Evolutionary conservation across 2,113 vertebrate species (phyloP), one percentile per base, ranked within the genome.

Genomic region (Garra rufa): DNA sequence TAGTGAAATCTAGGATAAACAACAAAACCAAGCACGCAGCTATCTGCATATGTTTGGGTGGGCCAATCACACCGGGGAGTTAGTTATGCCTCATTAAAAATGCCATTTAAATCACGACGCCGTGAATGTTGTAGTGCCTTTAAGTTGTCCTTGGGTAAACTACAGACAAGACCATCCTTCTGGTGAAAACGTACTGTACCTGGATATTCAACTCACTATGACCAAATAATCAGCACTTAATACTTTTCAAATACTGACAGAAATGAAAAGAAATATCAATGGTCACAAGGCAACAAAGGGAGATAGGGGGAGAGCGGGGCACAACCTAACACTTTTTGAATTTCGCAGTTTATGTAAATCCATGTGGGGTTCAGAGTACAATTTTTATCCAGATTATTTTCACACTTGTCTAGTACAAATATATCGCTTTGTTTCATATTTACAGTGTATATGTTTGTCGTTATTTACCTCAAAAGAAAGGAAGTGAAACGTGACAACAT

Each of bases 1-100:
- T 88, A 80, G 63, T 46, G 24, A 79, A 80, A 79, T 80, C 65
- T 78, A 17, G 65, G 48, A 21, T 41, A 50, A 83, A 76, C 43
- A 34, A 24, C 73, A 61, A 75, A 86, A 80, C 43, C 67, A 55
- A 78, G 14, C 59, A 46, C 43, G 34, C 30, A 21, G 59, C 59
- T 67, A 48, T 67, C 43, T 48, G 78, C 43, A 48, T 48, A 48
- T 67, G 26, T 80, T 65, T 63, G 57, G 34, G 57, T 50, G 73
- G 73, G 73, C 70, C 70, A 73, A 46, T 73, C 41, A 46, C 70
- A 73, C 69, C 14, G 3, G 70, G 70, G 70, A 75, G 73, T 75
- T 61, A 59, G 55, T 65, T 26, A 38, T 44, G 57, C 76, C 76
- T 63, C 55, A 61, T 79, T 79, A 65, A 59, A 79, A 65, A 79